A percentile compares a stretch with the other conserved stretches of the same genome.
Conservation (phyloP, 2,113 vertebrate genomes). For the Rissa tridactyla region DNA sequence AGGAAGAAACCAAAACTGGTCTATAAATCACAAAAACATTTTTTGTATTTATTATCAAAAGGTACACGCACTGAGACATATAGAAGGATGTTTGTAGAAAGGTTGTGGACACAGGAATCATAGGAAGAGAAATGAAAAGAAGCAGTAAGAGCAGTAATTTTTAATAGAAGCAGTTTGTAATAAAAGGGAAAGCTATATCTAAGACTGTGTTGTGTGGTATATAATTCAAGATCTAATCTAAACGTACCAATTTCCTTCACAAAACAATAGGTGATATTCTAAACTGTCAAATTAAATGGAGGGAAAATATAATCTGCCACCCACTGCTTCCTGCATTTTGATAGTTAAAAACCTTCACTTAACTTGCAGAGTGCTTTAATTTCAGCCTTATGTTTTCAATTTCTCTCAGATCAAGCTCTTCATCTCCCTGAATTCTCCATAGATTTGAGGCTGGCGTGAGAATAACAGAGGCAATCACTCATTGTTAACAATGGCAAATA, state of each 20-base stretch:
- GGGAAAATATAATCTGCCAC: constrained; percentile 53
- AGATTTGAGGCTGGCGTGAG: constrained; percentile 10
- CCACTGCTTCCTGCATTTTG: constrained; percentile 42
- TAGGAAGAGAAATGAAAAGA: not conserved
- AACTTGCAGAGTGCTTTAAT: constrained; percentile 41
- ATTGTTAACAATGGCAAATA: constrained; percentile 16
- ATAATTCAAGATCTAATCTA: constrained; percentile 30
- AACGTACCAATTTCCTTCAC: constrained; percentile 1
- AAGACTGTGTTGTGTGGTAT: not conserved
- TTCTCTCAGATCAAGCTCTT: constrained; percentile 36
- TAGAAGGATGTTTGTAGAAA: not conserved
- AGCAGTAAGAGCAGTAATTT: not conserved
- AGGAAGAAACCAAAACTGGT: not conserved
- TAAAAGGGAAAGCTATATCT: not conserved
- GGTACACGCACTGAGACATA: not conserved
- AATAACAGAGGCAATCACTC: constrained; percentile 14
- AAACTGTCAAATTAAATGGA: constrained; percentile 47
- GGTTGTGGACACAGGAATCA: not conserved
- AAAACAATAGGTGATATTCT: constrained; percentile 43
- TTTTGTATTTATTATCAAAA: not conserved
- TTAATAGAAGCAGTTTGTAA: not conserved
- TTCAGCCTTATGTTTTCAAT: constrained; percentile 49
- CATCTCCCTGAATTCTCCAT: constrained; percentile 25
- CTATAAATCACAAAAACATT: not conserved
- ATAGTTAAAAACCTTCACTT: constrained; percentile 46